Evolutionary conservation across 2,888 invertebrate species (phyloP).

Genomic region (Creontiades dilutus): DNA sequence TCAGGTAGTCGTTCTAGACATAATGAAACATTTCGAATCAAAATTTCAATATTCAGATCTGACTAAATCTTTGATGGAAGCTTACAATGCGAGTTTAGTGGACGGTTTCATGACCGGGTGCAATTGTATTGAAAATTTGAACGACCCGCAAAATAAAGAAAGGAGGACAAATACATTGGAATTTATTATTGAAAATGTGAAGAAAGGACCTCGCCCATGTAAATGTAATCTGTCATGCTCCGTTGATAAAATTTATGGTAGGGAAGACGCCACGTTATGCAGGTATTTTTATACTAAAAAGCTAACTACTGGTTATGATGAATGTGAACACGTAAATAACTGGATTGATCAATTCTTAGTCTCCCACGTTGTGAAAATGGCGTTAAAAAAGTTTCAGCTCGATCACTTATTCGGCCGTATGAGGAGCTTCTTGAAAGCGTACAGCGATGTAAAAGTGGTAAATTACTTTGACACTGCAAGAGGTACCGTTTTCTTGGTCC

Average conservation of each 20-base stretch:
- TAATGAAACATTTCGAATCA: constrained; percentile 60
- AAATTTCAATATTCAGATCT: constrained; percentile 37
- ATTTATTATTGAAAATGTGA: not conserved
- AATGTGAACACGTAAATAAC: not conserved
- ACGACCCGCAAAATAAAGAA: not conserved
- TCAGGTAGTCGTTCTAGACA: constrained; percentile 28
- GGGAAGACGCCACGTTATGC: constrained; percentile 63
- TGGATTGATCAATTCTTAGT: constrained; percentile 50
- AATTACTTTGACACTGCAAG: constrained; percentile 49
- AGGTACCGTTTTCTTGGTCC: constrained; percentile 48
- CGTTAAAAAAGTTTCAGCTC: constrained; percentile 43
- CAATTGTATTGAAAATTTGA: not conserved
- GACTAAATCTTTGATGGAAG: not conserved
- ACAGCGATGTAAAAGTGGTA: constrained; percentile 25
- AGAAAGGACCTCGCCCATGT: not conserved
- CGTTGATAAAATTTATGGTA: constrained; percentile 44
- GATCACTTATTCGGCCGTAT: not conserved
- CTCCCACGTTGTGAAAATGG: constrained; percentile 56
- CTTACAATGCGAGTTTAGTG: not conserved
- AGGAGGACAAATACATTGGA: not conserved
- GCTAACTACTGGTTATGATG: not conserved
- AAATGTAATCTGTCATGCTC: constrained; percentile 11
- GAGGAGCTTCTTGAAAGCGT: constrained; percentile 15
- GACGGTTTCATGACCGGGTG: not conserved
- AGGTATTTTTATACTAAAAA: constrained; percentile 27